Conservation (phyloP, 2,113 vertebrate genomes). For the Bubo bubo region DNA sequence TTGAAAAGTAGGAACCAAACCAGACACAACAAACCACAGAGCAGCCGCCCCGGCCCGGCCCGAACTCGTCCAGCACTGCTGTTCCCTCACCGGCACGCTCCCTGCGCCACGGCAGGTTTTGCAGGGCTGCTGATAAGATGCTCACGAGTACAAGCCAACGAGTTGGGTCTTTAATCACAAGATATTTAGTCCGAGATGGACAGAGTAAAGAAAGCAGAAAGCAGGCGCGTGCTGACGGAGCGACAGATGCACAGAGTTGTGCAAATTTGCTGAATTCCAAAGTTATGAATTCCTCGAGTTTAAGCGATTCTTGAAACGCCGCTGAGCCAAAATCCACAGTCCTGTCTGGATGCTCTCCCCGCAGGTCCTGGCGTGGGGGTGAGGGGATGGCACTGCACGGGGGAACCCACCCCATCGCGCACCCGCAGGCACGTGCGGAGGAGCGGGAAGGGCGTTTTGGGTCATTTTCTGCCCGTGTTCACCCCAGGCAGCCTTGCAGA, state of each 20-base stretch:
- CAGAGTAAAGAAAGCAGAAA: neutral
- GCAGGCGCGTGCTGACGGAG: accelerated
- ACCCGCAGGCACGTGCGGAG: accelerated
- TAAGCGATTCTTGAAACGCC: neutral
- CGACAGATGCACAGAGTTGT: neutral
- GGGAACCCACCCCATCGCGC: accelerated
- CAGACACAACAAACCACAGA: constrained; percentile 92
- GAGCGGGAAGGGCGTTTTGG: neutral
- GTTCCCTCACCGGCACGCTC: constrained; percentile 75
- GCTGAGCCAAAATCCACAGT: neutral
- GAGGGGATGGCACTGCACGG: accelerated
- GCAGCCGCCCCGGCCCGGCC: constrained; percentile 46
- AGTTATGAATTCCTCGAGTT: neutral
- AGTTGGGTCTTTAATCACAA: constrained; percentile 70
- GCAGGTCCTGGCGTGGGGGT: accelerated
- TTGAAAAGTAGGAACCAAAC: constrained; percentile 80
- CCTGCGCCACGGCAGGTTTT: constrained; percentile 17
- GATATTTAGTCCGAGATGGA: constrained; percentile 56
- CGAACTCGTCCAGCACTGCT: constrained; percentile 37
- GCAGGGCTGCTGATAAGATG: constrained; percentile 78
- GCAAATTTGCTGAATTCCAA: constrained; percentile 6
- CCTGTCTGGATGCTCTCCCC: neutral
- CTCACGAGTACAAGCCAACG: constrained; percentile 62
- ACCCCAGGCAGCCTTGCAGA: neutral
- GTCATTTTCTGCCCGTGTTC: neutral